Evolutionary conservation across 2,113 vertebrate genomes (phyloP), one percentile per base, ranked within the genome.

Genomic region (Erythrocercus mccallii): DNA sequence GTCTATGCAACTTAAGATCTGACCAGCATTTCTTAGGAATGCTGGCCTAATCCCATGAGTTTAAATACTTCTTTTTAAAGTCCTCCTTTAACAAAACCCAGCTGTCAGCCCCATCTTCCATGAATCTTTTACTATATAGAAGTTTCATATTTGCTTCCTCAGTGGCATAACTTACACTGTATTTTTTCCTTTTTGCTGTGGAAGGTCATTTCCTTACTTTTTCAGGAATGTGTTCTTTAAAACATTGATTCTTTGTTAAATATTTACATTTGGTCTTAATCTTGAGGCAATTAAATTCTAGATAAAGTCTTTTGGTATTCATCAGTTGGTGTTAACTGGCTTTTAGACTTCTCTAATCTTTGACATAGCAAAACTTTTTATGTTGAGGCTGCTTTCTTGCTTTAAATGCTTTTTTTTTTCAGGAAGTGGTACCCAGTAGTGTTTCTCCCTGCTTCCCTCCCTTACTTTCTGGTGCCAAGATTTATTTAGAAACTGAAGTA

Each of bases 31-130:
- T 83, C 31, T 47, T 91, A 40, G 85, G 88, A 93, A 88, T 88
- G 60, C 72, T 81, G n/a, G 31, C 25, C 48, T 88, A 86, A 95
- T 90, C 68, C 80, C 31, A 38, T 88, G 51, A 94, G 82, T 92
- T 86, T 95, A 74, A 94, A 86, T 68, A 79, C 37, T 86, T 84
- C 58, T 78, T 72, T 88, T 95, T 71, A 71, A 92, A 92, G 78
- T 86, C 51, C 60, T 80, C 20, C 35, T 90, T 90, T 84, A 90
- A 94, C 45, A 84, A 93, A 86, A 58, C 31, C 40, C 82, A 86
- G 64, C 88, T 95, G 90, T 88, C 76, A 92, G 37, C 12, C 28
- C 5, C 3, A 4, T 74, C 79, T 51, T 90, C 27, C 5, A 0
- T 65, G 38, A 15, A 77, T 70, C 15, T 51, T 44, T 19, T 83